Conservation (phyloP, 2,797 vertebrate species). For the Acrossocheilus wenchowensis region DNA sequence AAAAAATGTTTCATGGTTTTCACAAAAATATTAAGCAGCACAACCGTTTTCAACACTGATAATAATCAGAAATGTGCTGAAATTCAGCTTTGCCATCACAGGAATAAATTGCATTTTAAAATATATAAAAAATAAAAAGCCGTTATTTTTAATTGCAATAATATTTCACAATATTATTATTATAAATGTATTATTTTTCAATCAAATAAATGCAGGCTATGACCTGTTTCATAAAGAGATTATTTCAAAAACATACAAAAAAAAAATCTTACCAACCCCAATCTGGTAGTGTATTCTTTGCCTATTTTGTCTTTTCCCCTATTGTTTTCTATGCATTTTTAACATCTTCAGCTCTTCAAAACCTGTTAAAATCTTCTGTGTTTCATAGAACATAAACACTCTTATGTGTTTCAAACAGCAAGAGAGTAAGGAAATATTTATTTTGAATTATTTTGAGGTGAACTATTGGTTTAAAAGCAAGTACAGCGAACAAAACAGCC, state of each 20-base stretch:
- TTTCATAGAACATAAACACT: not conserved
- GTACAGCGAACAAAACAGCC: not conserved
- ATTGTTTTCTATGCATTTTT: not conserved
- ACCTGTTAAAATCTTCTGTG: not conserved
- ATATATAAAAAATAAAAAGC: not conserved
- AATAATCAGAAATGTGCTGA: too few relatives aligned
- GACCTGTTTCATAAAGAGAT: too few relatives aligned
- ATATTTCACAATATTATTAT: too few relatives aligned
- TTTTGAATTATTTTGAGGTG: not conserved
- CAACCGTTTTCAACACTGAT: too few relatives aligned
- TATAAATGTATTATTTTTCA: too few relatives aligned
- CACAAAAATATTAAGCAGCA: too few relatives aligned
- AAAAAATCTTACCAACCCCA: too few relatives aligned
- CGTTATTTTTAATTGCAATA: not conserved
- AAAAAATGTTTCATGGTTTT: too few relatives aligned
- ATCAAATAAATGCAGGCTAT: too few relatives aligned
- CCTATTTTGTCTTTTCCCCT: not conserved
- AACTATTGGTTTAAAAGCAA: not conserved
- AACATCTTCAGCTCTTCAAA: not conserved
- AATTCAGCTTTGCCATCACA: not conserved
- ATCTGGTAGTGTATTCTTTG: too few relatives aligned
- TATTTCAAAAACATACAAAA: too few relatives aligned
- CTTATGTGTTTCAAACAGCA: not conserved
- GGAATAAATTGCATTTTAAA: not conserved
- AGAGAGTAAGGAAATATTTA: not conserved